Percentiles rank a stretch among this genome's conserved stretches.
Conservation (phyloP, 1,140 invertebrate genomes). For the Saccostrea glomerata region DNA sequence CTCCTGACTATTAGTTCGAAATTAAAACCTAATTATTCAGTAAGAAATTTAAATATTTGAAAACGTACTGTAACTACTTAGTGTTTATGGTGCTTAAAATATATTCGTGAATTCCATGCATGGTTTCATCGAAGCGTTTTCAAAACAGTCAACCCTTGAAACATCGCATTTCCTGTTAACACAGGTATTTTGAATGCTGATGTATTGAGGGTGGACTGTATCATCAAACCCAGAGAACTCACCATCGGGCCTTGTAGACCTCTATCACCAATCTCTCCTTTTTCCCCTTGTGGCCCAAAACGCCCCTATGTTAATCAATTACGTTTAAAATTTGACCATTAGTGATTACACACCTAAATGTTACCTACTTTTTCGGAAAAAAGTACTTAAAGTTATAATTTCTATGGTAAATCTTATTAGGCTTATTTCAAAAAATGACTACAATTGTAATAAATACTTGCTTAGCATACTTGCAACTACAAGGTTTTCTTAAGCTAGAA, state of each 20-base stretch:
- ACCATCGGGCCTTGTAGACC: slow-evolving; percentile 63
- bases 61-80: no score
- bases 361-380: not conserved
- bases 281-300: slow-evolving; percentile 57
- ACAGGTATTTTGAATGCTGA: not conserved
- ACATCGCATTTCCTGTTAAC: not conserved
- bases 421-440: no score
- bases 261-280: slow-evolving; percentile 50
- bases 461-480: no score
- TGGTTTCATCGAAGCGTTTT: not conserved
- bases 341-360: not conserved
- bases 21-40: no score
- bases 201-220: not conserved
- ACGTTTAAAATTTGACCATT: not conserved
- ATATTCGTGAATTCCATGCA: not conserved
- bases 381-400: no score
- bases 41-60: no score
- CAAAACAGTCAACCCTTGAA: not conserved
- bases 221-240: slow-evolving; percentile 45
- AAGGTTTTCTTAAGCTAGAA: no score
- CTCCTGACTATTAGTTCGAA: no score
- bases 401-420: no score
- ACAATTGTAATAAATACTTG: no score
- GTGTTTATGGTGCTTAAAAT: not conserved
- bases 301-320: slow-evolving; percentile 57